Percentiles rank a stretch among this genome's conserved stretches.
These are phyloP conservation scores for Tholera decimalis DNA, from an alignment of 2,888 invertebrate species.

Conservation along the genomic window DNA sequence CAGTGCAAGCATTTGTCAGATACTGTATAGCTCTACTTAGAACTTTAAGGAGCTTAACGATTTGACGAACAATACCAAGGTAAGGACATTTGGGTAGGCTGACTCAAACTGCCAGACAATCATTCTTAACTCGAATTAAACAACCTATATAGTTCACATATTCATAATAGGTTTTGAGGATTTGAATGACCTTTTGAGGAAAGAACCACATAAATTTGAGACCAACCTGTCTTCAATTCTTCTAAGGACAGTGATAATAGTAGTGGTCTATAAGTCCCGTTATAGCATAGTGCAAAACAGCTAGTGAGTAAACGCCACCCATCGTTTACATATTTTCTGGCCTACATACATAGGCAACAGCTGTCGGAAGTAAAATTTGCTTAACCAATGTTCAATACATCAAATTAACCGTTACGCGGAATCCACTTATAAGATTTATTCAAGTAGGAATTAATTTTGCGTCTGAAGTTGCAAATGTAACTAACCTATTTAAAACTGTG, in stretches of 20 bases:
- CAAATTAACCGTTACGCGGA: conserved; percentile 17
- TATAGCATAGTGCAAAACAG: not conserved
- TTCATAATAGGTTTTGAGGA: too few species aligned
- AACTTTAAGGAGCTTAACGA: too few species aligned
- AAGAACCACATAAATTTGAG: too few species aligned
- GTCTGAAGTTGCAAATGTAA: conserved; percentile 22
- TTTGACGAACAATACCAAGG: too few species aligned
- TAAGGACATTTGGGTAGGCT: too few species aligned
- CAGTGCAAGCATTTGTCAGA: too few species aligned
- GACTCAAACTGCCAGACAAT: too few species aligned
- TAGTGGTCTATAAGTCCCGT: not conserved
- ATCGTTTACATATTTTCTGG: too few species aligned
- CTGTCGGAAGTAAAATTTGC: not conserved
- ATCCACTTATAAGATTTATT: conserved; percentile 11
- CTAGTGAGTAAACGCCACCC: not conserved
- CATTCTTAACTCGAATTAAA: too few species aligned
- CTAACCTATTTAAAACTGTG: conserved; percentile 41
- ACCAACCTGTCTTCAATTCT: not conserved
- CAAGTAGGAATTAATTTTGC: conserved; percentile 9
- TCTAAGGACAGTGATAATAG: not conserved
- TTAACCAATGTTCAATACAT: conserved; percentile 19
- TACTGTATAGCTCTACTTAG: too few species aligned
- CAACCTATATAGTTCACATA: too few species aligned
- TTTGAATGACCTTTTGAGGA: too few species aligned
- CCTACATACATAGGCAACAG: not conserved